Evolutionary conservation across 2,888 invertebrate genomes (phyloP).

Genomic region (Pedicia rivosa): DNA sequence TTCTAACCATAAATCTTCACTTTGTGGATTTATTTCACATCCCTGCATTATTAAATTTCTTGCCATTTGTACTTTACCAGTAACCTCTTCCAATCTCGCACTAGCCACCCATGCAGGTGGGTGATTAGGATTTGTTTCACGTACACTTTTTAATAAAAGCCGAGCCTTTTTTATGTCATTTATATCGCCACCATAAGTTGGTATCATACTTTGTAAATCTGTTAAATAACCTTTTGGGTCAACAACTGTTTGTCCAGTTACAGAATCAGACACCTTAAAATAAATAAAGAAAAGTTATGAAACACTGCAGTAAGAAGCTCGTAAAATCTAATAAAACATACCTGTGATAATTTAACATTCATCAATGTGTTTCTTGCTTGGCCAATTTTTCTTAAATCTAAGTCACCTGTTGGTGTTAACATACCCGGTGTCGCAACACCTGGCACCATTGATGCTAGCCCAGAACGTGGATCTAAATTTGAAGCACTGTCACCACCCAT

Average conservation of each 20-base stretch:
- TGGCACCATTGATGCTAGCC: constrained; percentile 74
- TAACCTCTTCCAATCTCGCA: constrained; percentile 94
- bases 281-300: too few relatives aligned
- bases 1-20: constrained; percentile 96
- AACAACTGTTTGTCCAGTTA: constrained; percentile 97
- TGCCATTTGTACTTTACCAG: constrained; percentile 86
- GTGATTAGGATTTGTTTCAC: constrained; percentile 97
- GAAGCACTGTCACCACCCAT: constrained; percentile 64
- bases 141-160: constrained; percentile 82
- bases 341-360: constrained; percentile 96
- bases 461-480: constrained; percentile 70
- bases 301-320: too few relatives aligned
- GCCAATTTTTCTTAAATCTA: constrained; percentile 96
- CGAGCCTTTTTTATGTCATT: constrained; percentile 97
- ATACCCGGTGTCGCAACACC: constrained; percentile 76
- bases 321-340: too few relatives aligned
- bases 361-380: constrained; percentile 97
- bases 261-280: constrained; percentile 99
- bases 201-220: constrained; percentile 97
- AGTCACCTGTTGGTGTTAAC: constrained; percentile 75
- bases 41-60: constrained; percentile 97
- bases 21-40: constrained; percentile 89
- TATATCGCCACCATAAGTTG: constrained; percentile 94
- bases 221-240: constrained; percentile 99
- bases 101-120: constrained; percentile 99